Percentiles rank a stretch among this genome's conserved stretches.
phyloP scores from a whole-genome alignment of 2,113 vertebrate species.

The Clarias batrachus region DNA sequence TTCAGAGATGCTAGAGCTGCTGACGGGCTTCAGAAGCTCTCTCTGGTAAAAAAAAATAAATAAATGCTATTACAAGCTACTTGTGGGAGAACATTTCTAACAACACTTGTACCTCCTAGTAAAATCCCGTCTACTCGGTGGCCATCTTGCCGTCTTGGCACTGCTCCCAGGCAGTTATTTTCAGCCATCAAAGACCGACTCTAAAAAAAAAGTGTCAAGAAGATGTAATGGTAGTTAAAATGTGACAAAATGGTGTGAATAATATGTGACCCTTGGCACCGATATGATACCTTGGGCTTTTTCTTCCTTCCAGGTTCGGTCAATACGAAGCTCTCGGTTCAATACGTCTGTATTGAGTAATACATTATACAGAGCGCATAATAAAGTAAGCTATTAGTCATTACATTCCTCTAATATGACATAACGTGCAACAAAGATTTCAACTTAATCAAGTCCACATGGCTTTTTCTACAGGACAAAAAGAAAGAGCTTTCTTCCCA shows the following conservation, averaged over 20 bases:
- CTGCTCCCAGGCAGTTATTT: neutral
- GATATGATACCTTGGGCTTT: neutral
- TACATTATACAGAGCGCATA: neutral
- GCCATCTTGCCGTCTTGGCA: conserved; percentile 9
- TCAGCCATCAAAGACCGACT: neutral
- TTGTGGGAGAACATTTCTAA: neutral
- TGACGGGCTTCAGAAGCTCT: neutral
- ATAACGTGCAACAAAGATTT: neutral
- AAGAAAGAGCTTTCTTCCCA: neutral
- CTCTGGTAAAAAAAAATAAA: neutral
- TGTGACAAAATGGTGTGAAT: conserved; percentile 6
- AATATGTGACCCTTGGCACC: neutral
- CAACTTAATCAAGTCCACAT: neutral
- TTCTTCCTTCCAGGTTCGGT: neutral
- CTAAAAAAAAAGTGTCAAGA: neutral
- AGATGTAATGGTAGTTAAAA: neutral
- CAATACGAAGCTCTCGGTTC: neutral
- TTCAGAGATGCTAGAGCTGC: neutral
- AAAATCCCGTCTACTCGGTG: neutral
- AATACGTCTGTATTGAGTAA: neutral
- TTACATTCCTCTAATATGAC: neutral
- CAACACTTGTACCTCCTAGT: neutral
- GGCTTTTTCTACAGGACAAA: neutral
- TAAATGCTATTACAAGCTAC: neutral
- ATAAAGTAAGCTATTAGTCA: neutral